A percentile compares a stretch with the other conserved stretches of the same genome.
Evolutionary conservation across 2,113 vertebrate genomes (phyloP).

Genomic region (Albula goreensis): DNA sequence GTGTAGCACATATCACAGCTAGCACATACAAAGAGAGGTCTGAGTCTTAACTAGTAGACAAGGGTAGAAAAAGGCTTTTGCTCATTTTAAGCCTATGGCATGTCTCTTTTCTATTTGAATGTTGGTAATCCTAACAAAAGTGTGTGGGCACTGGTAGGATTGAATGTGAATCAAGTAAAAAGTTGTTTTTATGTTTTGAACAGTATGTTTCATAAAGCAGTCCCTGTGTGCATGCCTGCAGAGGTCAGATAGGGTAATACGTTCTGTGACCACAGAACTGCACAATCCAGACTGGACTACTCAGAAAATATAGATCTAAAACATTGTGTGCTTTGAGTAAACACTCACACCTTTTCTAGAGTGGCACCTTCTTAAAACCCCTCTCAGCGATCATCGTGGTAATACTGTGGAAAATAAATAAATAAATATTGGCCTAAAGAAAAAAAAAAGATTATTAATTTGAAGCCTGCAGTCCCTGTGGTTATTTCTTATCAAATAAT

Average conservation of each 20-base stretch:
- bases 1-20: not conserved
- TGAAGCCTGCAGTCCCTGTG: not conserved
- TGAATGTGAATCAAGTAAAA: not conserved
- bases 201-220: not conserved
- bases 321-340: not conserved
- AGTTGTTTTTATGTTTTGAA: not conserved
- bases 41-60: not conserved
- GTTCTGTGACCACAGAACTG: not conserved
- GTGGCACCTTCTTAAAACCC: not conserved
- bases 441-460: not conserved
- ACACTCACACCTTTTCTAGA: not conserved
- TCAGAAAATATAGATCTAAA: not conserved
- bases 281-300: not conserved
- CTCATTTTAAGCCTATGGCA: not conserved
- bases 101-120: not conserved
- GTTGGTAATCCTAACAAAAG: not conserved
- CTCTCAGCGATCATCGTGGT: not conserved
- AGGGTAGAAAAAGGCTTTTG: not conserved
- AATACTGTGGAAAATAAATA: not conserved
- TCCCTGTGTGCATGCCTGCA: not conserved
- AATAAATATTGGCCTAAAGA: not conserved
- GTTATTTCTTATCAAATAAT: slow-evolving; percentile 4
- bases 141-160: not conserved
- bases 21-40: not conserved
- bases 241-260: not conserved